Conservation (phyloP, 2,888 invertebrate species). For the Philonicus albiceps region DNA sequence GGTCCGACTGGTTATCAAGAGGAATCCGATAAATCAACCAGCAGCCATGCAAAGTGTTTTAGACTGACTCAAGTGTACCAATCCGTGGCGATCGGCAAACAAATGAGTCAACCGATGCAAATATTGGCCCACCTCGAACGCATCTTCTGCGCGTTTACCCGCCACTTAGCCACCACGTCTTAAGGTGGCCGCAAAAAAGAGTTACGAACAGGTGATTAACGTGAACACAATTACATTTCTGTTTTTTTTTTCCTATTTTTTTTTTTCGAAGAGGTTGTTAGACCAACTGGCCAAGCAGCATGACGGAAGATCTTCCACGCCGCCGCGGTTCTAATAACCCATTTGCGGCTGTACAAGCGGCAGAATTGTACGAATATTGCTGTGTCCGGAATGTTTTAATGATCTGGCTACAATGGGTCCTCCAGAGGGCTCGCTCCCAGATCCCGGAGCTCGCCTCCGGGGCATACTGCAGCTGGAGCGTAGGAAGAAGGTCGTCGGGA, state of each 20-base stretch:
- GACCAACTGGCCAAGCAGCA: neutral
- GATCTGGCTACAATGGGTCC: slow-evolving; percentile 4
- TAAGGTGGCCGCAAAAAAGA: neutral
- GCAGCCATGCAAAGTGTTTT: slow-evolving; percentile 20
- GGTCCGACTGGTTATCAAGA: slow-evolving; percentile 33
- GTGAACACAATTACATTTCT: slow-evolving; percentile 3
- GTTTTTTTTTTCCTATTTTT: neutral
- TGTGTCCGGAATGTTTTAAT: slow-evolving; percentile 30
- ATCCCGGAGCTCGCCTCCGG: neutral
- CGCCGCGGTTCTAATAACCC: slow-evolving; percentile 36
- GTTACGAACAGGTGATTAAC: slow-evolving; percentile 22
- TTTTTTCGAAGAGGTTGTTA: neutral
- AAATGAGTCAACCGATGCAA: neutral
- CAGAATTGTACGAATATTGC: slow-evolving; percentile 20
- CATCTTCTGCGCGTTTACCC: neutral
- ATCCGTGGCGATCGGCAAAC: neutral
- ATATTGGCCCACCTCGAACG: neutral
- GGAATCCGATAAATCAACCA: slow-evolving; percentile 33
- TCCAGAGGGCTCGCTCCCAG: slow-evolving; percentile 2
- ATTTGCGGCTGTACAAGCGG: slow-evolving; percentile 4
- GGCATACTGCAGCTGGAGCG: neutral
- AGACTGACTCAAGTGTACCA: slow-evolving; percentile 25
- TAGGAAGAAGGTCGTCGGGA: slow-evolving; percentile 40
- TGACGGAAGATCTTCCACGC: slow-evolving; percentile 10
- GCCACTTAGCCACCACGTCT: neutral